phyloP scores from a whole-genome alignment of 2,888 invertebrate genomes.

The Melitaea athalia region DNA sequence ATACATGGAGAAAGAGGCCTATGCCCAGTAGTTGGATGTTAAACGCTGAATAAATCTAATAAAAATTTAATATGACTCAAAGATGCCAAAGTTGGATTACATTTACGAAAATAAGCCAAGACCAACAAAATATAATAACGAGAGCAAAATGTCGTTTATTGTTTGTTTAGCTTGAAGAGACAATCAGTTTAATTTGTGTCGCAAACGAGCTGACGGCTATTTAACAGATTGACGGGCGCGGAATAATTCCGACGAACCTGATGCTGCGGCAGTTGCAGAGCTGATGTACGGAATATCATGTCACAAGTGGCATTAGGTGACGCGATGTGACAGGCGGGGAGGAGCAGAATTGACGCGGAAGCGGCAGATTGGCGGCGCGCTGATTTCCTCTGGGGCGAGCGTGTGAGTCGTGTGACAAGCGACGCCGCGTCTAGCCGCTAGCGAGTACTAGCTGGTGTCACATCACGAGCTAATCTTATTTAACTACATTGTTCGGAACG shows the following conservation, averaged over 20 bases:
- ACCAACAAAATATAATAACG: no score
- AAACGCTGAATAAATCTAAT: no score
- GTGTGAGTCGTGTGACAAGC: slow-evolving; percentile 30
- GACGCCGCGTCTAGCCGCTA: slow-evolving; percentile 8
- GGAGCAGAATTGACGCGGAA: slow-evolving; percentile 36
- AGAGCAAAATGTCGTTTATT: no score
- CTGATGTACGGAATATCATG: slow-evolving; percentile 5
- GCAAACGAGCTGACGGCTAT: background rate
- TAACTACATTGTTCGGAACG: background rate
- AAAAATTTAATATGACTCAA: background rate
- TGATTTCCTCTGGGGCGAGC: slow-evolving; percentile 46
- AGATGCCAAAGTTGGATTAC: background rate
- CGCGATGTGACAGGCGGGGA: slow-evolving; percentile 10
- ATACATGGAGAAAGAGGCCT: no score
- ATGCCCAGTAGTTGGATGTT: no score
- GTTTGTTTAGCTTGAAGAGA: no score
- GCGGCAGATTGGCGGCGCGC: slow-evolving; percentile 43
- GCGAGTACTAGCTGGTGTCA: background rate
- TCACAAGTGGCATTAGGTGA: slow-evolving; percentile 8
- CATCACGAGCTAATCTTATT: background rate
- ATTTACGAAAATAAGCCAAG: background rate
- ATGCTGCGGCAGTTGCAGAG: background rate
- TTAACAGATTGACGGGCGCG: background rate
- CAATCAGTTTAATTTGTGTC: background rate
- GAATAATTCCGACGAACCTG: background rate